Evolutionary conservation across 2,888 invertebrate species (phyloP).

Genomic region (Ormyrus pomaceus): DNA sequence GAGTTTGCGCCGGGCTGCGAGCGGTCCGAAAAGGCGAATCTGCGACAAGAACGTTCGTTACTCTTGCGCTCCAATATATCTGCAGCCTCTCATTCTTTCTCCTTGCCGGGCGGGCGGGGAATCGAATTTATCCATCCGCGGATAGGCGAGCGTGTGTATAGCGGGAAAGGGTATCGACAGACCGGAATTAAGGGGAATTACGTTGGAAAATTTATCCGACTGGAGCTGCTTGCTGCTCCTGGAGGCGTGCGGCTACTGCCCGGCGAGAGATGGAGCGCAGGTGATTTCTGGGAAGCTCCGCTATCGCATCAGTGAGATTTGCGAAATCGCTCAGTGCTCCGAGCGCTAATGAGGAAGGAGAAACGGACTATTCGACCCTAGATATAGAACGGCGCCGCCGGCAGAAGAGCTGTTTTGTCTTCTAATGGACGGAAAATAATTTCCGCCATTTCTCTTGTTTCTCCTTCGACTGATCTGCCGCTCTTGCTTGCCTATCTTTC

Average conservation of each 20-base stretch:
- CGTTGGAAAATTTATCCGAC: slow-evolving; percentile 53
- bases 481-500: background rate
- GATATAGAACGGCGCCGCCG: background rate
- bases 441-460: slow-evolving; percentile 32
- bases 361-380: background rate
- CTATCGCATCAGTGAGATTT: slow-evolving; percentile 42
- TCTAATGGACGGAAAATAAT: slow-evolving; percentile 46
- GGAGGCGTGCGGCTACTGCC: slow-evolving; percentile 11
- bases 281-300: slow-evolving; percentile 31
- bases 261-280: slow-evolving; percentile 28
- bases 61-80: background rate
- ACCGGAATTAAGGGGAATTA: slow-evolving; percentile 55
- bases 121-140: slow-evolving; percentile 37
- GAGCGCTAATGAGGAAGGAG: slow-evolving; percentile 38
- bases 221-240: background rate
- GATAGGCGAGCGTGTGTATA: slow-evolving; percentile 10
- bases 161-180: slow-evolving; percentile 46
- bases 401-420: slow-evolving; percentile 27
- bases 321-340: slow-evolving; percentile 42
- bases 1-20: too few species aligned
- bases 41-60: slow-evolving; percentile 21
- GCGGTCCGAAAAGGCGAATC: too few species aligned
- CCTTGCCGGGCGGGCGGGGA: background rate
- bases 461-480: too few species aligned
- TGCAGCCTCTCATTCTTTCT: background rate